Evolutionary conservation across 2,797 vertebrate genomes (phyloP).

Genomic region (Ctenochaetus hawaiiensis): DNA sequence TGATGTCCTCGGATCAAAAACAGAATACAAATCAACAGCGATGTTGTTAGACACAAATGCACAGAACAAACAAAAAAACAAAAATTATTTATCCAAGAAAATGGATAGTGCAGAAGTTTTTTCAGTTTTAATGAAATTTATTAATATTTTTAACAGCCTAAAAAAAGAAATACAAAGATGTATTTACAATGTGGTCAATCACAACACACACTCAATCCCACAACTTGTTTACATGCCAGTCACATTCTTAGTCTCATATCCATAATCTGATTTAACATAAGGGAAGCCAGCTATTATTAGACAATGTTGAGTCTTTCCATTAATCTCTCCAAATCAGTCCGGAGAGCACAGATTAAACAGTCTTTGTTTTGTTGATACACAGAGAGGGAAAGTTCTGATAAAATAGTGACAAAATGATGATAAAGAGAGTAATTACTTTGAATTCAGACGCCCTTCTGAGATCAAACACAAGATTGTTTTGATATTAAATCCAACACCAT

Average conservation of each 20-base stretch:
- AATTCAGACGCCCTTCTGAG: neutral
- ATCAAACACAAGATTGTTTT: conserved; percentile 1
- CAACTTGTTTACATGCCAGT: conserved; percentile 50
- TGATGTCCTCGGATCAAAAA: neutral
- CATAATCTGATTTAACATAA: conserved; percentile 62
- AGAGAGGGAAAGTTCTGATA: neutral
- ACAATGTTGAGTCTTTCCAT: conserved; percentile 45
- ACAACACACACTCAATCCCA: conserved; percentile 35
- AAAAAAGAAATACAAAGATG: conserved; percentile 75
- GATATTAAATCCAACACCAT: neutral
- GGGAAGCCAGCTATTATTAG: conserved; percentile 61
- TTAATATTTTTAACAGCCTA: conserved; percentile 58
- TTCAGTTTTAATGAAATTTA: conserved; percentile 64
- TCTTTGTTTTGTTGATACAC: conserved; percentile 30
- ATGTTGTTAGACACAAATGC: neutral
- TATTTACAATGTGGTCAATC: conserved; percentile 75
- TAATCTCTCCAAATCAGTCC: conserved; percentile 25
- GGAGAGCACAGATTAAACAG: conserved; percentile 44
- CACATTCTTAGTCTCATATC: conserved; percentile 28
- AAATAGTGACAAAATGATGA: neutral
- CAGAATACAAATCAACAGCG: neutral
- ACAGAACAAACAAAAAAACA: neutral
- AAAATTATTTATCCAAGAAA: neutral
- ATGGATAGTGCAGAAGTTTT: neutral
- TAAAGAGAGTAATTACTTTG: neutral